These are phyloP conservation scores for Cromileptes altivelis DNA, from an alignment of 2,113 vertebrate genomes.

Conservation along the genomic window DNA sequence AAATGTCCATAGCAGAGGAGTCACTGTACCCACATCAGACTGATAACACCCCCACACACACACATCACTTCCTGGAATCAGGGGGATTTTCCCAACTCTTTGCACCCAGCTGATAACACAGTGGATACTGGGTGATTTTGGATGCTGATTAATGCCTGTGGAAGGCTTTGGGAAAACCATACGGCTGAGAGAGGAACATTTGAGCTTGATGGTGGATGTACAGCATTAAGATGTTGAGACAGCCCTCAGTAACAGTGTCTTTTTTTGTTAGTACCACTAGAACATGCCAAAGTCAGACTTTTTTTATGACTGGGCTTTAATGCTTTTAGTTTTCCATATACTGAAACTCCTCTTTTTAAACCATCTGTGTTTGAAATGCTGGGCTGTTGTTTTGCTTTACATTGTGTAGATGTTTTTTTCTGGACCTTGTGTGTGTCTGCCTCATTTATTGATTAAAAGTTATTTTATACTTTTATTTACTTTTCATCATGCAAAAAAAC, in stretches of 20 bases:
- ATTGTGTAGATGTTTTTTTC: no score
- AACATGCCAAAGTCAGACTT: not conserved
- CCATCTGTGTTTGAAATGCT: no score
- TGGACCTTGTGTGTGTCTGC: no score
- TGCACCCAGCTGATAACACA: slow-evolving; percentile 46
- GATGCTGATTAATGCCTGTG: not conserved
- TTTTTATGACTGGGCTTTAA: not conserved
- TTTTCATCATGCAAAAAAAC: no score
- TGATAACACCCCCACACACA: slow-evolving; percentile 7
- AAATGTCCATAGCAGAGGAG: not conserved
- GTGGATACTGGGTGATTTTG: slow-evolving; percentile 10
- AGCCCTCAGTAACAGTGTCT: not conserved
- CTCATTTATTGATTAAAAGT: no score
- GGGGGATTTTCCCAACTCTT: slow-evolving; percentile 24
- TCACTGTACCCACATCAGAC: not conserved
- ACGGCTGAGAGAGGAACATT: not conserved
- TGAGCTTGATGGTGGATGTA: not conserved
- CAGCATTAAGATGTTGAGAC: not conserved
- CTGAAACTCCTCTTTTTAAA: no score
- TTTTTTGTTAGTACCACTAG: not conserved
- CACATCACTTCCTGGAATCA: slow-evolving; percentile 55
- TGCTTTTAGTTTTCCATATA: not conserved
- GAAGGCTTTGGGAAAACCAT: not conserved
- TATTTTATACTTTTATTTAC: no score
- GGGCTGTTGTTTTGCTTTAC: no score